Evolutionary conservation across 2,797 vertebrate species (phyloP), one percentile per base, ranked within the genome.

Genomic region (Notolepis coatsorum): DNA sequence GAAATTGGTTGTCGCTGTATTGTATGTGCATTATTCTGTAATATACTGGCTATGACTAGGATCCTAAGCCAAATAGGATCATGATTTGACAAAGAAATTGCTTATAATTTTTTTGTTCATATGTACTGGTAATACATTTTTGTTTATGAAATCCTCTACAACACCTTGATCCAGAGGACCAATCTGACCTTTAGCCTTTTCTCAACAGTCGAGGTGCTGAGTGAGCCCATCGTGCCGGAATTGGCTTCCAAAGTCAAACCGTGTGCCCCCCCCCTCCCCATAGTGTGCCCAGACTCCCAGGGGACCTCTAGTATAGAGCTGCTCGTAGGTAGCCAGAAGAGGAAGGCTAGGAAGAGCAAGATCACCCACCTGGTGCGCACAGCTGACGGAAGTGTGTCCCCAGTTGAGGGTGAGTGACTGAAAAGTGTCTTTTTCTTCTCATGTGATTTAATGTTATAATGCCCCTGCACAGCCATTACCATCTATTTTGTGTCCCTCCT

Each of bases 291-390:
- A 77, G 96, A 96, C 58, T 73, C 91, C 73, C 89, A 91, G 79
- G 95, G 95, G 78, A 79, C 74, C 64, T 3, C 76, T 50, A 85
- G 65, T 18, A 93, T 95, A 74, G 96, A 97, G 73, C 94, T 94
- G 77, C 93, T 98, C 82, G 97, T 98, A 62, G 98, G 97, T 73
- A 99, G 98, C 92, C 97, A 99, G 89, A 99, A 99, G 77, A 95
- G 98, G 81, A 99, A 99, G 93, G 98, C 98, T 12, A 94, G 98
- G 68, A 99, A 98, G 93, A 96, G 91, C 74, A 99, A 98, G 92
- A 99, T 99, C 80, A 99, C 97, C 3, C 98, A 99, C 82, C 93
- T 99, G 73, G 96, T 99, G 73, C 95, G 97, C 81, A 95, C 94
- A 51, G 94, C 96, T 42, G 96, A 98, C 64, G 95, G 97, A 68